phyloP scores from a whole-genome alignment of 2,888 invertebrate genomes.

The Octonoba sinensis region DNA sequence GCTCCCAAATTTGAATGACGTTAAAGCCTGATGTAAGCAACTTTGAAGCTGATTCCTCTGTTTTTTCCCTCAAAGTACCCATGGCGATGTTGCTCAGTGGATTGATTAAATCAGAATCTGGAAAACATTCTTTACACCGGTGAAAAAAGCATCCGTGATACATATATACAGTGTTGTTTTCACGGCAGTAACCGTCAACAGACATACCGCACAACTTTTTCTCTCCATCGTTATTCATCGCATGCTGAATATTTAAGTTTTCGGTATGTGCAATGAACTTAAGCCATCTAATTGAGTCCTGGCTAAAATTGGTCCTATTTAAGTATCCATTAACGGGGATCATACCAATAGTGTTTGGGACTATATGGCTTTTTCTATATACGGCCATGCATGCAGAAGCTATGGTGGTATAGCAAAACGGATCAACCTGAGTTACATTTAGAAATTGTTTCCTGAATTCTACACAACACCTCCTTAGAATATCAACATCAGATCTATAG shows the following conservation, averaged over 20 bases:
- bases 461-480: not conserved
- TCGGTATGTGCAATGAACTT: not conserved
- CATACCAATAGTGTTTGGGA: not conserved
- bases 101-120: no score
- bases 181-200: no score
- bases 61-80: no score
- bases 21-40: no score
- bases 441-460: not conserved
- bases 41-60: no score
- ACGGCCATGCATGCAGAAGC: not conserved
- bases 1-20: no score
- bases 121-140: no score
- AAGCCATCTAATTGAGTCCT: not conserved
- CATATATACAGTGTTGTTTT: no score
- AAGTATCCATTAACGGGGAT: not conserved
- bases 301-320: not conserved
- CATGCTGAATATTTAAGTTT: not conserved
- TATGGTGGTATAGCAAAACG: slow-evolving; percentile 1
- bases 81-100: no score
- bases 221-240: not conserved
- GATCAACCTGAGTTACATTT: not conserved
- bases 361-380: not conserved
- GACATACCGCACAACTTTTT: not conserved
- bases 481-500: not conserved
- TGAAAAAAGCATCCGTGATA: no score